These are phyloP conservation scores for Entomobrya multifasciata DNA, from an alignment of 2,888 invertebrate genomes.

Conservation along the genomic window DNA sequence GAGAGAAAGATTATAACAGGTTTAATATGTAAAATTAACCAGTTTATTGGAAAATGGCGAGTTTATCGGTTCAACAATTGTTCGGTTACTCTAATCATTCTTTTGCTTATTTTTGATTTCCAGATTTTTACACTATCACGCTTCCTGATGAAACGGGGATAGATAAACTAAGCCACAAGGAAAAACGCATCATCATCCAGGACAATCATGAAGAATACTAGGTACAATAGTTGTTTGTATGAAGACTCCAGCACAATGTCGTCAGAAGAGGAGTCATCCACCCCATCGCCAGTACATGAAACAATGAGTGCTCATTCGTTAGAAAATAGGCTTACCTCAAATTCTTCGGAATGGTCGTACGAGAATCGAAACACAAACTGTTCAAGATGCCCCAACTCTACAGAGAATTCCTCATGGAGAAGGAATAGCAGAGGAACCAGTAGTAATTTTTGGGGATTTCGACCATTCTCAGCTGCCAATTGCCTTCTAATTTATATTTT, in stretches of 20 bases:
- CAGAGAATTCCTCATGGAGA: conserved; percentile 20
- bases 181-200: conserved; percentile 33
- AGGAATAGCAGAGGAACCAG: conserved; percentile 4
- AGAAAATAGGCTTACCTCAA: conserved; percentile 52
- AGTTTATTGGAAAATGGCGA: no score
- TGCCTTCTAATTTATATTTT: conserved; percentile 59
- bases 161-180: neutral
- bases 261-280: conserved; percentile 24
- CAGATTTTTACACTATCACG: neutral
- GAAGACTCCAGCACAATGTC: conserved; percentile 43
- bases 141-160: conserved; percentile 2
- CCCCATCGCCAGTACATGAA: conserved; percentile 24
- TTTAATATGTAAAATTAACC: no score
- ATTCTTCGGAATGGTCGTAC: conserved; percentile 32
- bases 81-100: no score
- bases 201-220: conserved; percentile 62
- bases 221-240: conserved; percentile 25
- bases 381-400: neutral
- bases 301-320: conserved; percentile 57
- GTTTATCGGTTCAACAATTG: no score
- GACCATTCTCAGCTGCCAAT: conserved; percentile 50
- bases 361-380: conserved; percentile 9
- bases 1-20: no score
- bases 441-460: conserved; percentile 37
- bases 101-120: neutral